Percentiles rank a stretch among this genome's conserved stretches.
Evolutionary conservation across 2,797 vertebrate genomes (phyloP).

Genomic region (Poeciliopsis presidionis): DNA sequence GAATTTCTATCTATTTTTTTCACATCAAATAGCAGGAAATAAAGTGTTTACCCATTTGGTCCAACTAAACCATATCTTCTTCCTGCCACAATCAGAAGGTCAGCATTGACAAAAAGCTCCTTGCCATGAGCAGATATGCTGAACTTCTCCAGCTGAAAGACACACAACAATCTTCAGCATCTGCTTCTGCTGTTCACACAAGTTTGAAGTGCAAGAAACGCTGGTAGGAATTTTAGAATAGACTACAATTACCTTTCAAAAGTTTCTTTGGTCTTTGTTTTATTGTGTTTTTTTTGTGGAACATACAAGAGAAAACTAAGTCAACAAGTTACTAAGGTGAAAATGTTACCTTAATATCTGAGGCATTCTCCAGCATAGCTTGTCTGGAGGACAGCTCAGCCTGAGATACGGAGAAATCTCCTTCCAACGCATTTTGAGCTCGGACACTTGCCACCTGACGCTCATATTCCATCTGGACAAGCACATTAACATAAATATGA

Average conservation of each 20-base stretch:
- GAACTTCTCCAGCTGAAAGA: slow-evolving; percentile 89
- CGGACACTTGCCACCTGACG: slow-evolving; percentile 86
- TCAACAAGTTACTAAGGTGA: background rate
- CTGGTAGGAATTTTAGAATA: background rate
- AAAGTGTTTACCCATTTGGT: slow-evolving; percentile 88
- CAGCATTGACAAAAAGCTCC: slow-evolving; percentile 92
- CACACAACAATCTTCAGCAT: slow-evolving; percentile 5
- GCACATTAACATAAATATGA: background rate
- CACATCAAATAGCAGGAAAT: background rate
- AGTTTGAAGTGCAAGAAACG: background rate
- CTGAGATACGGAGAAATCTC: slow-evolving; percentile 92
- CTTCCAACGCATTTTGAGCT: slow-evolving; percentile 86
- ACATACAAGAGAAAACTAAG: background rate
- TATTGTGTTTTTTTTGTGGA: background rate
- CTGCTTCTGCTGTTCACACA: background rate
- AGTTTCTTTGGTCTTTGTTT: background rate
- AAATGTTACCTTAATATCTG: slow-evolving; percentile 88
- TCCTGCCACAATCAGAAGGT: slow-evolving; percentile 91
- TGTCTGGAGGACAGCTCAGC: slow-evolving; percentile 92
- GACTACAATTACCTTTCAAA: background rate
- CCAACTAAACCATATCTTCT: slow-evolving; percentile 94
- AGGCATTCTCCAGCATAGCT: slow-evolving; percentile 94
- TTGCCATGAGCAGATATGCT: slow-evolving; percentile 96
- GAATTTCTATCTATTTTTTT: background rate
- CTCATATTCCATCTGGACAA: slow-evolving; percentile 87